Evolutionary conservation across 2,797 vertebrate species (phyloP).

Genomic region (Kryptolebias ocellatus): DNA sequence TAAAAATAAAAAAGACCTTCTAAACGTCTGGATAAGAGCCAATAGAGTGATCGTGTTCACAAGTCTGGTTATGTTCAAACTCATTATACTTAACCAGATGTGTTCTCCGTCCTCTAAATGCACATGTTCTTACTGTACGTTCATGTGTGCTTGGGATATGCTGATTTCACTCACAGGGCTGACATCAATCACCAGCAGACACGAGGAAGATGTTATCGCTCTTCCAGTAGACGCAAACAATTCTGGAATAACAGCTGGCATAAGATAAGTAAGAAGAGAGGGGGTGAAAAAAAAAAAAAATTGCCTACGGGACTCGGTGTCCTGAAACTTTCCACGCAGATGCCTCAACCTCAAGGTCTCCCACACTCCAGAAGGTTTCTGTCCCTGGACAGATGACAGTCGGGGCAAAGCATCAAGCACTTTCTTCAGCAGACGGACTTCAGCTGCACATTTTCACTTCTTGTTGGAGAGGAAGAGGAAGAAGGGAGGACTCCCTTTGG

Average conservation of each 20-base stretch:
- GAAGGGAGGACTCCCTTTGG: slow-evolving; percentile 35
- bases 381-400: slow-evolving; percentile 34
- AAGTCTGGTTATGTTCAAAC: slow-evolving; percentile 31
- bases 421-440: slow-evolving; percentile 6
- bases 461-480: slow-evolving; percentile 32
- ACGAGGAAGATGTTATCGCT: slow-evolving; percentile 61
- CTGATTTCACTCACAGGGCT: slow-evolving; percentile 48
- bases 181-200: slow-evolving; percentile 57
- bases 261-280: slow-evolving; percentile 29
- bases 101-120: slow-evolving; percentile 30
- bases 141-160: slow-evolving; percentile 42
- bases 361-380: slow-evolving; percentile 40
- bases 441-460: slow-evolving; percentile 19
- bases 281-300: slow-evolving; percentile 9
- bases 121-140: slow-evolving; percentile 25
- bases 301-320: slow-evolving; percentile 37
- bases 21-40: slow-evolving; percentile 5
- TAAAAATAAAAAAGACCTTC: neutral
- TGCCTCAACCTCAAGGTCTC: slow-evolving; percentile 20
- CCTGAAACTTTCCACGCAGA: slow-evolving; percentile 33
- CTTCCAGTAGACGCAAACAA: slow-evolving; percentile 54
- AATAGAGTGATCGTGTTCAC: slow-evolving; percentile 25
- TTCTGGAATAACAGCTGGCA: slow-evolving; percentile 57
- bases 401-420: slow-evolving; percentile 46
- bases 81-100: slow-evolving; percentile 18